A percentile compares a stretch with the other conserved stretches of the same genome.
These are phyloP conservation scores for Trachelipus rathkii DNA, from an alignment of 1,140 invertebrate species.

Conservation along the genomic window DNA sequence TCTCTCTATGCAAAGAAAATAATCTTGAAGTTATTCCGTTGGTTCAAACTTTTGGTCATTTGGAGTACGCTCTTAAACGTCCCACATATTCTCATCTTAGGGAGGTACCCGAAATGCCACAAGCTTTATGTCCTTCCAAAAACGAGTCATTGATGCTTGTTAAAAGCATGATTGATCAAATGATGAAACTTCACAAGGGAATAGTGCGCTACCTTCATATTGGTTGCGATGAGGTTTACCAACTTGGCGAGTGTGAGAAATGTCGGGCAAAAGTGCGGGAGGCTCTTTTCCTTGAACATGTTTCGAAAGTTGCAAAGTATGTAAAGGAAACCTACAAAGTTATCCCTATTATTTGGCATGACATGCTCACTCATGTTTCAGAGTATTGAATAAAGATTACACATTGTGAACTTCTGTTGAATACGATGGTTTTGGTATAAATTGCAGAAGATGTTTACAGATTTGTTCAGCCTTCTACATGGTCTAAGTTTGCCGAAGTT, in stretches of 20 bases:
- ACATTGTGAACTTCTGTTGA: slow-evolving; percentile 71
- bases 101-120: slow-evolving; percentile 70
- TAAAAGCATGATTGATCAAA: slow-evolving; percentile 75
- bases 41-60: slow-evolving; percentile 92
- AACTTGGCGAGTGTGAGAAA: slow-evolving; percentile 71
- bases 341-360: slow-evolving; percentile 84
- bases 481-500: slow-evolving; percentile 73
- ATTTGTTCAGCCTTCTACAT: slow-evolving; percentile 59
- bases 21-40: slow-evolving; percentile 80
- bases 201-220: slow-evolving; percentile 56
- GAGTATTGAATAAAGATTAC: slow-evolving; percentile 55
- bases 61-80: slow-evolving; percentile 85
- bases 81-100: slow-evolving; percentile 68
- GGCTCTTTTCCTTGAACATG: slow-evolving; percentile 51
- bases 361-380: slow-evolving; percentile 75
- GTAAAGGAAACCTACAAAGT: slow-evolving; percentile 52
- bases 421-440: slow-evolving; percentile 85
- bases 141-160: slow-evolving; percentile 67
- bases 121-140: slow-evolving; percentile 76
- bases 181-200: slow-evolving; percentile 58
- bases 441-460: slow-evolving; percentile 60
- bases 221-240: slow-evolving; percentile 62
- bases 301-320: slow-evolving; percentile 51
- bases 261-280: slow-evolving; percentile 59
- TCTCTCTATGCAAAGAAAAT: slow-evolving; percentile 61